These are phyloP conservation scores for Epizoanthus ramosus DNA, from an alignment of 92 coral and sea anemone genomes.

Conservation along the genomic window DNA sequence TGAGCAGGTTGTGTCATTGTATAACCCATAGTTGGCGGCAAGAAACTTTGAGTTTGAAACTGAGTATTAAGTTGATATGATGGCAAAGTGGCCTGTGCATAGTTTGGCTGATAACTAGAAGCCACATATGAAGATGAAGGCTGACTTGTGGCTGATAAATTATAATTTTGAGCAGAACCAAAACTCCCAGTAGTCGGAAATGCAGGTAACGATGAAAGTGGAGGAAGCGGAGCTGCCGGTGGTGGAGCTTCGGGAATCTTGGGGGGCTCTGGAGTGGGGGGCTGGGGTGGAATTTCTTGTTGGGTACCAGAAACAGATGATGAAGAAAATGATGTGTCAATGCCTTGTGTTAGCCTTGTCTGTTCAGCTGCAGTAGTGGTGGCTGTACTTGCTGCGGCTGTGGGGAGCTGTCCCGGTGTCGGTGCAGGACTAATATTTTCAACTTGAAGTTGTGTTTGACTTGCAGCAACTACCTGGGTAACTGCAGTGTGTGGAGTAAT, in stretches of 20 bases:
- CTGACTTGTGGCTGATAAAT: conserved; percentile 10
- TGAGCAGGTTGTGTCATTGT: conserved; percentile 60
- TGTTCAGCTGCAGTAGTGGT: conserved; percentile 51
- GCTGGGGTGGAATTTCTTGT: conserved; percentile 16
- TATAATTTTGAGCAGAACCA: conserved; percentile 30
- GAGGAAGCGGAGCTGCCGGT: conserved; percentile 34
- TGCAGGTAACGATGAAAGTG: conserved; percentile 27
- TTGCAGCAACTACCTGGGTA: conserved; percentile 25
- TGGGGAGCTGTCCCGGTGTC: conserved; percentile 57
- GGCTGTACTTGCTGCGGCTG: conserved; percentile 38
- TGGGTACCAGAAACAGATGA: conserved; percentile 21
- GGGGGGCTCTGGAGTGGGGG: conserved; percentile 47
- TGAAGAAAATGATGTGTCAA: conserved; percentile 62
- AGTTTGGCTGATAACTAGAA: conserved; percentile 28
- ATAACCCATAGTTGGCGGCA: conserved; percentile 71
- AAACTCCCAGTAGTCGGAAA: conserved; percentile 21
- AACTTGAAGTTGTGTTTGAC: conserved; percentile 79
- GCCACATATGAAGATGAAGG: conserved; percentile 8
- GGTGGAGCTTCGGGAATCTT: conserved; percentile 35
- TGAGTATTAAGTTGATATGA: conserved; percentile 63
- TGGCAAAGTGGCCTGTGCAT: conserved; percentile 57
- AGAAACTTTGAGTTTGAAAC: conserved; percentile 69
- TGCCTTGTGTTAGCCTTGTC: conserved; percentile 60
- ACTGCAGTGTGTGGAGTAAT: conserved; percentile 61
- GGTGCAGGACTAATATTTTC: conserved; percentile 97